Evolutionary conservation across 2,888 invertebrate species (phyloP).

Genomic region (Epinotia nisella): DNA sequence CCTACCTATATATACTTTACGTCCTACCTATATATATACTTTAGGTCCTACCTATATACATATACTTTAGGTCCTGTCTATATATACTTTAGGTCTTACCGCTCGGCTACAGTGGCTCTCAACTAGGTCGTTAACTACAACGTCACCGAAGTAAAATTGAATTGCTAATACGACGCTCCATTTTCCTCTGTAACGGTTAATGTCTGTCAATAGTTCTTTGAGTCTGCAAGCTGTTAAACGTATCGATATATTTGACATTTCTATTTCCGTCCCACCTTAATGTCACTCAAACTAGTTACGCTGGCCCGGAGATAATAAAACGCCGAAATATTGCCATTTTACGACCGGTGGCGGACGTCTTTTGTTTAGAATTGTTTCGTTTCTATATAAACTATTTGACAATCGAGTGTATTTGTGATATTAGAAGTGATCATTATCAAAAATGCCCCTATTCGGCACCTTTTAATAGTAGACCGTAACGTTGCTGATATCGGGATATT

Average conservation of each 20-base stretch:
- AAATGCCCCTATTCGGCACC: neutral
- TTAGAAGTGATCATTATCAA: neutral
- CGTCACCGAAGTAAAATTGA: too few species aligned
- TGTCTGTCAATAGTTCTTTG: too few species aligned
- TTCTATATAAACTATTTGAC: neutral
- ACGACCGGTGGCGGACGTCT: slow-evolving; percentile 17
- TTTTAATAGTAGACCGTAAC: neutral
- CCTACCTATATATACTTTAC: too few species aligned
- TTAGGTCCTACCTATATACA: too few species aligned
- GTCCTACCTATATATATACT: too few species aligned
- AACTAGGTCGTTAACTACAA: too few species aligned
- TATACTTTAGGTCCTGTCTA: too few species aligned
- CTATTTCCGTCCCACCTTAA: slow-evolving; percentile 31
- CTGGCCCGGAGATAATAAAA: slow-evolving; percentile 32
- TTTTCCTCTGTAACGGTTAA: too few species aligned
- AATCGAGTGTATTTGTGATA: neutral
- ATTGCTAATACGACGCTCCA: too few species aligned
- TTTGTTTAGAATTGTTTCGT: slow-evolving; percentile 17
- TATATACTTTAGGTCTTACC: too few species aligned
- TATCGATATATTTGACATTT: slow-evolving; percentile 12
- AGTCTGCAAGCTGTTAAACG: neutral
- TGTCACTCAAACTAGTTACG: slow-evolving; percentile 35
- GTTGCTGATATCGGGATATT: too few species aligned
- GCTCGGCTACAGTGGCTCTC: too few species aligned
- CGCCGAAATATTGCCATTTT: slow-evolving; percentile 28